Evolutionary conservation across 2,797 vertebrate genomes (phyloP).

Genomic region (Anas acuta): DNA sequence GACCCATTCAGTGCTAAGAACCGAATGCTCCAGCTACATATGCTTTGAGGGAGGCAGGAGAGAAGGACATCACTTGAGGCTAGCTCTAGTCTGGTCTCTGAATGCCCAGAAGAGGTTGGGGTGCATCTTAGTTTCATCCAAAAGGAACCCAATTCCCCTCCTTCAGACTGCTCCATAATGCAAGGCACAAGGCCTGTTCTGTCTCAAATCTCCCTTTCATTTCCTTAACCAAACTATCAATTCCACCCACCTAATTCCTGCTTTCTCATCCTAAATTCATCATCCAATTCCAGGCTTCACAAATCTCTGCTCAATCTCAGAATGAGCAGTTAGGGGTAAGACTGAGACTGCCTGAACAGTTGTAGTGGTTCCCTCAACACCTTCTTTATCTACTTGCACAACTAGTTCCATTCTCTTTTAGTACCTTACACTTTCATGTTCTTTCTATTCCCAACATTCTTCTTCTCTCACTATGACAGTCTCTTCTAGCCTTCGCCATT

Average conservation of each 20-base stretch:
- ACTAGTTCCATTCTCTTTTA: background rate
- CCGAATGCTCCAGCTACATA: rapidly evolving
- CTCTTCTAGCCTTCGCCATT: background rate
- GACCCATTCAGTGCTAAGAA: background rate
- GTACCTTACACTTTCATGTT: background rate
- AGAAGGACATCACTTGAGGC: background rate
- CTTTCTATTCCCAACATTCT: background rate
- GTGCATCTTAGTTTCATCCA: background rate
- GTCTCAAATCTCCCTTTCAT: background rate
- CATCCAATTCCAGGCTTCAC: background rate
- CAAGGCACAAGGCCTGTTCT: background rate
- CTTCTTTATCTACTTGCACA: background rate
- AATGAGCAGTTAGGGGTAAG: background rate
- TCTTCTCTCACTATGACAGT: background rate
- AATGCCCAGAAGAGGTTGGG: background rate
- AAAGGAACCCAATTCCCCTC: background rate
- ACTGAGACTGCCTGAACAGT: background rate
- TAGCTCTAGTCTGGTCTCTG: background rate
- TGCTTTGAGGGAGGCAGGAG: background rate
- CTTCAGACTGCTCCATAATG: background rate
- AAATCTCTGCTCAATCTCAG: background rate
- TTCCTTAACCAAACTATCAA: background rate
- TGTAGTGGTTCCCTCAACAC: background rate
- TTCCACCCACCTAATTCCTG: background rate
- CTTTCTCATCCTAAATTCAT: background rate